Base-by-base conservation (phyloP, 2,888 invertebrate genomes). In the Choreutis nemorana region DNA sequence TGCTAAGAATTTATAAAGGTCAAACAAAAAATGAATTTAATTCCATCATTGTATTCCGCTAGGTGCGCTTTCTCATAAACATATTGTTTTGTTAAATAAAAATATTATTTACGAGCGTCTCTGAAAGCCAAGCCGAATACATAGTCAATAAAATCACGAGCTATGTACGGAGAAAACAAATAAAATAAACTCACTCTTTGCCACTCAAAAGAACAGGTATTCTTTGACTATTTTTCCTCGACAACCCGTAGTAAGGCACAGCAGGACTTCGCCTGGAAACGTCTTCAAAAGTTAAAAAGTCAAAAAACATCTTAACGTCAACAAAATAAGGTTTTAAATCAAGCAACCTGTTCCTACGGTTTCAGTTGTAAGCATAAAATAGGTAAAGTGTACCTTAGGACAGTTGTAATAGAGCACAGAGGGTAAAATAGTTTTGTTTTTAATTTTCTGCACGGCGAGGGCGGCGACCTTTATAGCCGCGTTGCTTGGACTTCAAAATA, bases 401-500 rank as follows among this genome's bases (percentile, higher is more conserved):
- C 7, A 11, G 6, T 29, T 16, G 23, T 1, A 3, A 31, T 59
- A 56, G 41, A 41, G 47, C 36, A 25, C 15, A 32, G 27, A 21
- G 23, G 12, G 25, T 29, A 40, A 26, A 37, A 30, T 32, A 38
- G 35, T 35, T 40, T 41, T 44, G 36, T 45, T 45, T 33, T 41
- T 12, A 41, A 35, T 44, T 54, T 56, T 48, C 50, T 51, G 45
- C 48, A 44, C 46, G 43, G 47, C 43, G 50, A 60, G 57, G 67
- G 68, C 71, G 73, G 55, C 66, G 73, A 60, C 71, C 72, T 68
- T 57, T 32, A 42, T 61, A 66, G 64, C 64, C 50, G 49, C 55
- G 65, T 60, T 58, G 64, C 60, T 64, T 63, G 60, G 66, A 61
- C 57, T 58, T 42, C 45, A 37, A 45, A 42, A 49, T 51, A 72